Conservation (phyloP, 2,888 invertebrate species). For the Nephrotoma appendiculata region DNA sequence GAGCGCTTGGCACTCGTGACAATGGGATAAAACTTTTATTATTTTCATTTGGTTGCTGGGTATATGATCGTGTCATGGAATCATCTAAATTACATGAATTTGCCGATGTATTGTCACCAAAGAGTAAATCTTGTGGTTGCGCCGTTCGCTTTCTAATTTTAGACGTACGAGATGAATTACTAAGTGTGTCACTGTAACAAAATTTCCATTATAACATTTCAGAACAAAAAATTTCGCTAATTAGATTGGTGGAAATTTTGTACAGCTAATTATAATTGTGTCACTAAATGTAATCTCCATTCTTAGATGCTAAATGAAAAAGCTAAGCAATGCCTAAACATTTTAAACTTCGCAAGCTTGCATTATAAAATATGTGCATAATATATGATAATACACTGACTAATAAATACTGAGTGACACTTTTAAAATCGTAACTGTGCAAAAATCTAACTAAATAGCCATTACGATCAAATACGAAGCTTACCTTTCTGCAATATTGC, state of each 20-base stretch:
- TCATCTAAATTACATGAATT: conserved; percentile 21
- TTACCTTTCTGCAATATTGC: conserved; percentile 18
- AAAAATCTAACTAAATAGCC: neutral
- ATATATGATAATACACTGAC: neutral
- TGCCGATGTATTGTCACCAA: conserved; percentile 32
- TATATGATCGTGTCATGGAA: conserved; percentile 22
- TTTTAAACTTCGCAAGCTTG: too few relatives aligned
- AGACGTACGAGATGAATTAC: conserved; percentile 15
- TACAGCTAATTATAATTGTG: neutral
- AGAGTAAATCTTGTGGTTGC: conserved; percentile 54
- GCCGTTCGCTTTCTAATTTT: conserved; percentile 52
- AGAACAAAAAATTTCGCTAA: neutral
- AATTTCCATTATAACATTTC: neutral
- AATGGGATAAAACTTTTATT: conserved; percentile 28
- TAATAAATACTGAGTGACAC: neutral
- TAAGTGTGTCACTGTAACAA: neutral
- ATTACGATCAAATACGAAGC: neutral
- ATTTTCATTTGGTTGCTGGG: conserved; percentile 17
- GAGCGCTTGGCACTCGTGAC: conserved; percentile 57
- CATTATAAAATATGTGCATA: too few relatives aligned
- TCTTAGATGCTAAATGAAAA: too few relatives aligned
- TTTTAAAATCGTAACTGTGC: neutral
- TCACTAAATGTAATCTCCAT: too few relatives aligned
- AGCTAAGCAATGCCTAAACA: too few relatives aligned
- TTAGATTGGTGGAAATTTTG: neutral